A percentile compares a stretch with the other conserved stretches of the same genome.
Evolutionary conservation across 2,113 vertebrate species (phyloP).

Genomic region (Pteruthius melanotis): DNA sequence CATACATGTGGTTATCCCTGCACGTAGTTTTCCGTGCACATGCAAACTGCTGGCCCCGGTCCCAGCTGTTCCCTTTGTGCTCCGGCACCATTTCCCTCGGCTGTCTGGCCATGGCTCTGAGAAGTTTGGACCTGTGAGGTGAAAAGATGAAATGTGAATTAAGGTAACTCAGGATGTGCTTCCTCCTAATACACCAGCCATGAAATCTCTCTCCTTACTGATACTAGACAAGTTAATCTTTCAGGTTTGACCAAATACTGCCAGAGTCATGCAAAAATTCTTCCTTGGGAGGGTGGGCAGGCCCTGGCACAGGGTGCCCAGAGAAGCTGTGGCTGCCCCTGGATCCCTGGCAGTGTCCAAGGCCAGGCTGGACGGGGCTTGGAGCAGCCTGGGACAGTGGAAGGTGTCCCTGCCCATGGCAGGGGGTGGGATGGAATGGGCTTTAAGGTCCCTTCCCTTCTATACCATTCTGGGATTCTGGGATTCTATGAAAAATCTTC

Average conservation of each 20-base stretch:
- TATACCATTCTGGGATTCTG: neutral
- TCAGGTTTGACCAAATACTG: neutral
- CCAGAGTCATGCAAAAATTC: neutral
- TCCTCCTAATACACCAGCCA: neutral
- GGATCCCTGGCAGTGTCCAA: neutral
- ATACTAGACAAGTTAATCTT: neutral
- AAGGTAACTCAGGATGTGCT: neutral
- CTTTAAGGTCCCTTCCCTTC: neutral
- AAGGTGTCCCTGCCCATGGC: neutral
- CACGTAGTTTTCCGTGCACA: neutral
- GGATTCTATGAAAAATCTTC: neutral
- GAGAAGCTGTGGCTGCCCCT: neutral
- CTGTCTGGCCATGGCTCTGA: neutral
- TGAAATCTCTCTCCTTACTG: neutral
- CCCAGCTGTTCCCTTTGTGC: neutral
- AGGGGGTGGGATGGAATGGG: neutral
- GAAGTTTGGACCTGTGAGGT: neutral
- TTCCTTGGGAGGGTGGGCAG: neutral
- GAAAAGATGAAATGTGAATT: neutral
- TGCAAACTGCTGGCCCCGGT: neutral
- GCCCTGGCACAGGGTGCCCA: neutral
- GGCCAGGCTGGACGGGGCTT: neutral
- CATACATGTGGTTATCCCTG: neutral
- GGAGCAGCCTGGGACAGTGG: neutral
- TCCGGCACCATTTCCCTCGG: rapidly evolving